Percentiles rank a stretch among this genome's conserved stretches.
Conservation (phyloP, 2,797 vertebrate species). For the Simalia tracyae region DNA sequence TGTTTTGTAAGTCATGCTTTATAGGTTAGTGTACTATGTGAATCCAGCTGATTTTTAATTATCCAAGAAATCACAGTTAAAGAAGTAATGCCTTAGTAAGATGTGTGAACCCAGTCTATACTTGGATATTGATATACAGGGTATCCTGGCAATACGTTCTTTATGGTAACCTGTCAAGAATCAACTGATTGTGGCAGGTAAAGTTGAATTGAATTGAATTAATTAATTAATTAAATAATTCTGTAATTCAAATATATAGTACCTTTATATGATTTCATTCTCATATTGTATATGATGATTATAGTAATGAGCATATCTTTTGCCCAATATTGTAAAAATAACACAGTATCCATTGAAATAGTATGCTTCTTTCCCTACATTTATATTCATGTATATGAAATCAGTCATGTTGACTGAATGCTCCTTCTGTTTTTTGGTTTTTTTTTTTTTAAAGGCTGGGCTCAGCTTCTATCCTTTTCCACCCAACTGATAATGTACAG, state of each 20-base stretch:
- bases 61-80: background rate
- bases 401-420: background rate
- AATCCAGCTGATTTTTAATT: background rate
- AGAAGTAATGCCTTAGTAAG: background rate
- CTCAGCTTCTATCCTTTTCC: background rate
- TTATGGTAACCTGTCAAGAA: background rate
- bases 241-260: background rate
- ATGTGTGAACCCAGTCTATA: background rate
- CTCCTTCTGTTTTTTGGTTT: background rate
- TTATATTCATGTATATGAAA: background rate
- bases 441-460: background rate
- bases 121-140: background rate
- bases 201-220: background rate
- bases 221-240: background rate
- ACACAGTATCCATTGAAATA: background rate
- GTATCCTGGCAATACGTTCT: background rate
- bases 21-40: background rate
- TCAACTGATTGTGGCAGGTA: background rate
- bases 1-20: background rate
- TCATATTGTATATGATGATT: background rate
- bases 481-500: background rate
- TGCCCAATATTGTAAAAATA: background rate
- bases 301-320: background rate
- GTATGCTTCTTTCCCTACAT: background rate
- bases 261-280: background rate